These are phyloP conservation scores for Diploptera punctata DNA, from an alignment of 2,888 invertebrate species.

Conservation along the genomic window DNA sequence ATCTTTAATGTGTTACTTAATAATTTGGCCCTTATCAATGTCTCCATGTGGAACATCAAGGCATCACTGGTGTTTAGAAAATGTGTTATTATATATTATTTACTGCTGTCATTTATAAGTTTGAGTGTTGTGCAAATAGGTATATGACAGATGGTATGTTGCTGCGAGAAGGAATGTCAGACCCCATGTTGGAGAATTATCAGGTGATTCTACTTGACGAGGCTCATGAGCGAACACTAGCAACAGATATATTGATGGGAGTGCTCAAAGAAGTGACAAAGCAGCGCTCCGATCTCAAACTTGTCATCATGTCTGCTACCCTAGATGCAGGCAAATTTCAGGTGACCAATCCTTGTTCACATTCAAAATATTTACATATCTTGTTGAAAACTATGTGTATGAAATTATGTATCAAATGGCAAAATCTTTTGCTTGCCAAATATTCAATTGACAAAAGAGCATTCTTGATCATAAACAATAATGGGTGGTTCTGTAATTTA, in stretches of 20 bases:
- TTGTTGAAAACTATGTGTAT: not conserved
- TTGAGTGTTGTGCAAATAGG: conserved; percentile 52
- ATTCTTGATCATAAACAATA: not conserved
- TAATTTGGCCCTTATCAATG: no score
- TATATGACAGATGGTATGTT: conserved; percentile 99
- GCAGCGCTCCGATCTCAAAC: conserved; percentile 89
- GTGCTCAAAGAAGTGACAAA: conserved; percentile 96
- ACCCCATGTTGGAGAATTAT: conserved; percentile 96
- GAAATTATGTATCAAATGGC: not conserved
- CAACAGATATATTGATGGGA: conserved; percentile 99
- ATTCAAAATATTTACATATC: no score
- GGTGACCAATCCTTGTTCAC: conserved; percentile 48
- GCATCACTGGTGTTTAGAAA: not conserved
- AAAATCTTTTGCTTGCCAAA: no score
- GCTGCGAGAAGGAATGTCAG: conserved; percentile 98
- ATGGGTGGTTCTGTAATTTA: not conserved
- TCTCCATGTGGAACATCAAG: no score
- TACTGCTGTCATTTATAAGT: not conserved
- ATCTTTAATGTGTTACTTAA: no score
- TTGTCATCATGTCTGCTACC: conserved; percentile 99
- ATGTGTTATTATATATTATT: not conserved
- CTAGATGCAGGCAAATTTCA: conserved; percentile 99
- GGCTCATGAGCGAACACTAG: conserved; percentile 97
- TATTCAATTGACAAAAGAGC: not conserved
- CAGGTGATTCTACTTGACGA: conserved; percentile 96